Base-by-base conservation (phyloP, 2,888 invertebrate genomes). In the Lottia gigantea region DNA sequence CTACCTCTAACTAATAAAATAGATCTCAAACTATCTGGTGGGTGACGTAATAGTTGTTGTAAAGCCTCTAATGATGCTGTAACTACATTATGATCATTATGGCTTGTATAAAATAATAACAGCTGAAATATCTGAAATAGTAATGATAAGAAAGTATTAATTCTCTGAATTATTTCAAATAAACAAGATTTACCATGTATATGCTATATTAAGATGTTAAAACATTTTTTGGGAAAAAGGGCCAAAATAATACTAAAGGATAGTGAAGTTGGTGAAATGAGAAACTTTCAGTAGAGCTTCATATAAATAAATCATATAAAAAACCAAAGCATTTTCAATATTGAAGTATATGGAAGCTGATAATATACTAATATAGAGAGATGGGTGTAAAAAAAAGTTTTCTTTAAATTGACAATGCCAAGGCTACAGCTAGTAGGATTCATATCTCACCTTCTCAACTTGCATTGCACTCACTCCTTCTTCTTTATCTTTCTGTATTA, bases 1-100 rank as follows among this genome's bases (percentile, higher is more conserved):
- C 82, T 91, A 66, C 88, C 87, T 11, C 87, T 81, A 61, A 91
- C 91, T 26, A 92, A 81, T 19, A 94, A 85, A 1, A 91, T 89
- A 1, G 87, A 85, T 68, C 91, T 89, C 46, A 93, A 90, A 0
- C 90, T 89, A 0, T 91, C 90, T 45, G 91, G 91, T 77, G 86
- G 91, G 82, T 90, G 89, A 78, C 90, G 90, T 8, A 94, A 84
- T 3, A 94, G 83, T 66, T 92, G 91, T 26, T 92, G 91, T 45
- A 95, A 90, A 1, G 90, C 88, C 83, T 98, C 97, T 85, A 97
- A 91, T 23, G 95, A 92, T 0, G 95, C 93, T 85, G 96, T 96
- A 80, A 95, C 93, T 71, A 96, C 92, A 88, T 96, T 96, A 88
- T 97, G 96, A 88, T 96, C 95, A 11, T 90, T 89, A 80, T 93